phyloP scores from a whole-genome alignment of 2,888 invertebrate genomes.

The Lydus trimaculatus region DNA sequence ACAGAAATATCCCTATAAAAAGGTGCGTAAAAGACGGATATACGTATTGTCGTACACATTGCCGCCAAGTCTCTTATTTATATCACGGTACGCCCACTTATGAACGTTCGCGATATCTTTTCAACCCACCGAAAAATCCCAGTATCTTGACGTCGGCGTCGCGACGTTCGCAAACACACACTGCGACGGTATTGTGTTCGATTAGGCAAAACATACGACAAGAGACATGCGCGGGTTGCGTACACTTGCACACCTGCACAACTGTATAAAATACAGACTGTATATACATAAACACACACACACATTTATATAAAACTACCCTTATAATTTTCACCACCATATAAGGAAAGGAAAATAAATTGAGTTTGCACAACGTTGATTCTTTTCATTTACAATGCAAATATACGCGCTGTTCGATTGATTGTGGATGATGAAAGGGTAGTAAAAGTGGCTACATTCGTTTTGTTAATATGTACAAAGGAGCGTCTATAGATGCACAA shows the following conservation, averaged over 20 bases:
- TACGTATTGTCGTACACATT: constrained; percentile 48
- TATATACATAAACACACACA: neutral
- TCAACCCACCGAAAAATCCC: constrained; percentile 18
- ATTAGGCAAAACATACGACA: constrained; percentile 39
- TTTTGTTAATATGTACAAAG: neutral
- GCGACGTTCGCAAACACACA: constrained; percentile 40
- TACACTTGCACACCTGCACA: neutral
- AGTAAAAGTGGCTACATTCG: neutral
- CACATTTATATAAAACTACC: neutral
- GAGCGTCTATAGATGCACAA: neutral
- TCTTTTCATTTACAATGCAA: neutral
- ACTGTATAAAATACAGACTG: too few relatives aligned
- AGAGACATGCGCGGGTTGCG: constrained; percentile 41
- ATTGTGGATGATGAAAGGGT: neutral
- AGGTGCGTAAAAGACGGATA: constrained; percentile 42
- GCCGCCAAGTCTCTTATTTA: constrained; percentile 15
- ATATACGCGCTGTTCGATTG: neutral
- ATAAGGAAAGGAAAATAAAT: neutral
- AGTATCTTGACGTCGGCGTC: constrained; percentile 41
- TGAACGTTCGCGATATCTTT: constrained; percentile 18
- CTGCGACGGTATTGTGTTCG: constrained; percentile 45
- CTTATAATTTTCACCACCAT: neutral
- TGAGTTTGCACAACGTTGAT: constrained; percentile 1
- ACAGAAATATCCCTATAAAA: constrained; percentile 30
- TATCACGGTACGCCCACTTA: constrained; percentile 49